Conservation (phyloP, 1,140 invertebrate genomes). For the Drosophila gunungcola region DNA sequence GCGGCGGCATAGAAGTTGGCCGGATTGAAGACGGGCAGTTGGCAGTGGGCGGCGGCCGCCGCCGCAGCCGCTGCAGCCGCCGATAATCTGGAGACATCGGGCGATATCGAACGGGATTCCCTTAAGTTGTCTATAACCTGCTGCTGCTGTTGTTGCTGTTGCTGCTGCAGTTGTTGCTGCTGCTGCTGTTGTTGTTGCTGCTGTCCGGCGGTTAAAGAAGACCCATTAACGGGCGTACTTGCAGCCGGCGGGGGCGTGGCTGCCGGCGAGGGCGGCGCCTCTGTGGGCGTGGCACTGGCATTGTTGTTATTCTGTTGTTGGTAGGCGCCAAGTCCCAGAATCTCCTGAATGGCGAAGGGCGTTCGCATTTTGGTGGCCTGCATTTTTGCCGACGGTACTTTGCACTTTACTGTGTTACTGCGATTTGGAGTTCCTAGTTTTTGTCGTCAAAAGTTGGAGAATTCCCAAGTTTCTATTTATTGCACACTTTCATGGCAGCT, state of each 20-base stretch:
- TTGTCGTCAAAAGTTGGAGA: not conserved
- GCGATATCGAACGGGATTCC: conserved; percentile 77
- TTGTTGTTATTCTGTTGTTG: conserved; percentile 54
- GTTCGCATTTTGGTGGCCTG: conserved; percentile 87
- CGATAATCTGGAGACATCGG: conserved; percentile 75
- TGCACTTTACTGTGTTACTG: not conserved
- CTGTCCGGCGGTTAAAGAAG: conserved; percentile 43
- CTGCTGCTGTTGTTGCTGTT: conserved; percentile 34
- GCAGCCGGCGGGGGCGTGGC: conserved; percentile 71
- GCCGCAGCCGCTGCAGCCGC: conserved; percentile 77
- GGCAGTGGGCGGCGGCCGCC: conserved; percentile 79
- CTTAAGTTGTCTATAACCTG: conserved; percentile 29
- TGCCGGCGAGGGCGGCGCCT: conserved; percentile 64
- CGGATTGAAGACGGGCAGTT: conserved; percentile 83
- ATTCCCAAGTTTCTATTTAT: conserved; percentile 24
- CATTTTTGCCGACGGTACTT: conserved; percentile 75
- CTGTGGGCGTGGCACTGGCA: conserved; percentile 64
- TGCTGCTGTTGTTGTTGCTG: conserved; percentile 38
- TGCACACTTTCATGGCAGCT: conserved; percentile 17
- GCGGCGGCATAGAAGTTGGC: conserved; percentile 83
- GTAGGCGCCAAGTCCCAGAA: conserved; percentile 90
- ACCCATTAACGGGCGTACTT: conserved; percentile 50
- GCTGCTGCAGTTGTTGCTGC: conserved; percentile 31
- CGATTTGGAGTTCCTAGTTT: not conserved
- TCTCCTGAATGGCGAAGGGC: conserved; percentile 96